Percentiles rank a stretch among this genome's conserved stretches.
phyloP scores from a whole-genome alignment of 2,888 invertebrate species.

The Fissipunctia ypsillon region DNA sequence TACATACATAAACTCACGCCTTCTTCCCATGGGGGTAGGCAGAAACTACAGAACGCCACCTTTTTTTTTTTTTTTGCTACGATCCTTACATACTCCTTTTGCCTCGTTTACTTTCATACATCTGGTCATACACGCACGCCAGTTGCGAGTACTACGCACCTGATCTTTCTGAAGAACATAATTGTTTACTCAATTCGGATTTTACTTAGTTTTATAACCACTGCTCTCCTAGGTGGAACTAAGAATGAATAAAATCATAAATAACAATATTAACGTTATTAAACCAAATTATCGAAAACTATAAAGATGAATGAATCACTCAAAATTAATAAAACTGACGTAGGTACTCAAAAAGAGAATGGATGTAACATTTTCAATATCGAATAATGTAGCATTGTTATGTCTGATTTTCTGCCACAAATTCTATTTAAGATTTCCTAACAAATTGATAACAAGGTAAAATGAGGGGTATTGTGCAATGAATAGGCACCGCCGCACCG shows the following conservation, averaged over 20 bases:
- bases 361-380: neutral
- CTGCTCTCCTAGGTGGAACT: too few species aligned
- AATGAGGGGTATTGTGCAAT: neutral
- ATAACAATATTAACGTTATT: neutral
- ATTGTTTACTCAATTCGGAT: too few species aligned
- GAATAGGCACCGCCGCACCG: neutral
- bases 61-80: too few species aligned
- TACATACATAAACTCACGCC: too few species aligned
- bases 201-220: too few species aligned
- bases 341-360: constrained; percentile 5
- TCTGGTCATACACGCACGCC: too few species aligned
- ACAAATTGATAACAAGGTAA: constrained; percentile 4
- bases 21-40: too few species aligned
- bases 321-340: constrained; percentile 1
- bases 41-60: too few species aligned
- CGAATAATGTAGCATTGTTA: neutral
- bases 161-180: too few species aligned
- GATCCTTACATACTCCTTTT: too few species aligned
- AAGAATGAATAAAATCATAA: constrained; percentile 2
- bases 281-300: constrained; percentile 15
- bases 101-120: too few species aligned
- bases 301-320: constrained; percentile 12
- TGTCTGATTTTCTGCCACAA: neutral
- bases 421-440: neutral
- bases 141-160: too few species aligned